Evolutionary conservation across 2,888 invertebrate species (phyloP).

Genomic region (Pseudoips prasinana): DNA sequence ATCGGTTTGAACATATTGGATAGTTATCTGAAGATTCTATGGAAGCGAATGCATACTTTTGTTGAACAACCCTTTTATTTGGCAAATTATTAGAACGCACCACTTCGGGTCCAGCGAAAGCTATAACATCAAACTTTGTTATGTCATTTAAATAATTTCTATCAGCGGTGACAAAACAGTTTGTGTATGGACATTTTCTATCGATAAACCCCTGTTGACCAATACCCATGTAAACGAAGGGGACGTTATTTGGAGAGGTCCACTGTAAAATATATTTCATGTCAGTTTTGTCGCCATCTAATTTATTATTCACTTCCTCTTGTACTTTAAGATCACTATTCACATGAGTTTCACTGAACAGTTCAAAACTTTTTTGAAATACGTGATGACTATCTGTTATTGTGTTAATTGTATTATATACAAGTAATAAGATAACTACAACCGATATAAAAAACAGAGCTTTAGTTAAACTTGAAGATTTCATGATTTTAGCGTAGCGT

Average conservation of each 20-base stretch:
- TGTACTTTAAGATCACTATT: no score
- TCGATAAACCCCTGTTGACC: conserved; percentile 42
- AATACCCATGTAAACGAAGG: conserved; percentile 44
- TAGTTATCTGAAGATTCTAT: conserved; percentile 56
- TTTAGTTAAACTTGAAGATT: no score
- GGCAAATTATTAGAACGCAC: conserved; percentile 28
- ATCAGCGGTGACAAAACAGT: conserved; percentile 57
- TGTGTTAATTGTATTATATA: no score
- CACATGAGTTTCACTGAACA: no score
- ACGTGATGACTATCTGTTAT: no score
- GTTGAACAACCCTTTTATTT: conserved; percentile 34
- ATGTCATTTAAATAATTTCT: conserved; percentile 37
- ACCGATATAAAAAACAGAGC: no score
- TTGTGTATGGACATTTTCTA: conserved; percentile 49
- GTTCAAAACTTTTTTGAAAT: no score
- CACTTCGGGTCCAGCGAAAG: conserved; percentile 53
- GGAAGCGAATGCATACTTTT: conserved; percentile 55
- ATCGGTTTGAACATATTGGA: conserved; percentile 36
- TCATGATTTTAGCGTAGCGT: no score
- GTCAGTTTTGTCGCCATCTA: no score
- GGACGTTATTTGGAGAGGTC: conserved; percentile 40
- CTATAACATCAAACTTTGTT: conserved; percentile 55
- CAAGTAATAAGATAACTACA: no score
- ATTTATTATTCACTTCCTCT: no score
- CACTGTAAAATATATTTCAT: conserved; percentile 51